Evolutionary conservation across 2,888 invertebrate species (phyloP).

Genomic region (Creontiades dilutus): DNA sequence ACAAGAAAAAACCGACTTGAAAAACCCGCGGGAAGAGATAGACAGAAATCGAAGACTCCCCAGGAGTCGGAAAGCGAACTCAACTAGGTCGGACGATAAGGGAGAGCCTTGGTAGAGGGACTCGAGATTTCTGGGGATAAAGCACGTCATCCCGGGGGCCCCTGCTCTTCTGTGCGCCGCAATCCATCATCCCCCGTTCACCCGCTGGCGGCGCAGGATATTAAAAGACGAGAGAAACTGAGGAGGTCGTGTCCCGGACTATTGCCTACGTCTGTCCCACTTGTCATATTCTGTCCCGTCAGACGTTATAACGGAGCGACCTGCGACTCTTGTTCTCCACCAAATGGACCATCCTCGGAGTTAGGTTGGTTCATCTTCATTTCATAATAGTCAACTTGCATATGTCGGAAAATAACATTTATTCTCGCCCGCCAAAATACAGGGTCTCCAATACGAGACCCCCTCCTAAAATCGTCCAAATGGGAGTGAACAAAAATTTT

Average conservation of each 20-base stretch:
- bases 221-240: neutral
- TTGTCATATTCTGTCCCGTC: conserved; percentile 1
- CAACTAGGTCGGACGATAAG: conserved; percentile 28
- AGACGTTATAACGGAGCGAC: neutral
- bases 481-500: too few relatives aligned
- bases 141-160: conserved; percentile 7
- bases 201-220: neutral
- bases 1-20: too few relatives aligned
- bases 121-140: conserved; percentile 36
- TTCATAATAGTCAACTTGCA: too few relatives aligned
- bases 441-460: too few relatives aligned
- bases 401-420: too few relatives aligned
- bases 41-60: conserved; percentile 28
- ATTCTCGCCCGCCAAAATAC: too few relatives aligned
- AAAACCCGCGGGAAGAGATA: neutral
- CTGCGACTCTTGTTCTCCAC: neutral
- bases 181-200: conserved; percentile 18
- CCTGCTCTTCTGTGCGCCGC: neutral
- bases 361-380: too few relatives aligned
- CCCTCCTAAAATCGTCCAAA: too few relatives aligned
- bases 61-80: neutral
- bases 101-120: neutral
- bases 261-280: conserved; percentile 14
- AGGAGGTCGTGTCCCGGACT: neutral
- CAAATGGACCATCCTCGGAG: neutral